Base-by-base conservation (phyloP, 2,888 invertebrate species). In the Meghimatium bilineatum region DNA sequence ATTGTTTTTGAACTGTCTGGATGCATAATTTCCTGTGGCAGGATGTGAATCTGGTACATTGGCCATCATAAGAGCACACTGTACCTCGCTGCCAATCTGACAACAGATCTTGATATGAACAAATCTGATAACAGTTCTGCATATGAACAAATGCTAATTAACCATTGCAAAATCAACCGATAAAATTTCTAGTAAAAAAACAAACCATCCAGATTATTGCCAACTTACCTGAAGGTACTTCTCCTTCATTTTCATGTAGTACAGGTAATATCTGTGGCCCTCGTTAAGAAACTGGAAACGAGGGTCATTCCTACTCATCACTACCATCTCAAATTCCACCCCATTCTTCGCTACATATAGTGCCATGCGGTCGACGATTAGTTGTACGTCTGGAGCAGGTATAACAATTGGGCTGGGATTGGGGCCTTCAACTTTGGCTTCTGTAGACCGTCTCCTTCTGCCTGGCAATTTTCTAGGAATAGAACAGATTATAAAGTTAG, bases 301-400 rank as follows among this genome's bases (percentile, higher is more conserved):
- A 0, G 96, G 95, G 93, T 98, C 98, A 80, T 91, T 91, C 85
- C 93, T 93, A 79, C 89, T 90, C 85, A 89, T 90, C 12, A 94
- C 93, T 60, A 96, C 96, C 52, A 91, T 91, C 90, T 99, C 99
- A 92, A 99, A 99, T 90, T 97, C 97, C 82, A 96, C 95, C 0
- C 99, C 99, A 94, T 99, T 99, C 89, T 97, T 97, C 0, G 97
- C 97, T 0, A 99, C 99, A 93, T 99, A 99, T 87, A 96, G 96
- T 0, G 99, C 99, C 96, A 99, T 98, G 94, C 98, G 98, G 93
- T 98, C 98, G 84, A 99, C 97, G 17, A 99, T 97, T 34, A 96
- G 95, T 91, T 96, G 96, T 0, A 97, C 94, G 89, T 97, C 97
- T 8, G 96, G 96, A 0, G 97, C 96, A 0, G 98, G 98, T 1